Evolutionary conservation across 2,797 vertebrate genomes (phyloP).

Genomic region (Chaetodon trifasciatus): DNA sequence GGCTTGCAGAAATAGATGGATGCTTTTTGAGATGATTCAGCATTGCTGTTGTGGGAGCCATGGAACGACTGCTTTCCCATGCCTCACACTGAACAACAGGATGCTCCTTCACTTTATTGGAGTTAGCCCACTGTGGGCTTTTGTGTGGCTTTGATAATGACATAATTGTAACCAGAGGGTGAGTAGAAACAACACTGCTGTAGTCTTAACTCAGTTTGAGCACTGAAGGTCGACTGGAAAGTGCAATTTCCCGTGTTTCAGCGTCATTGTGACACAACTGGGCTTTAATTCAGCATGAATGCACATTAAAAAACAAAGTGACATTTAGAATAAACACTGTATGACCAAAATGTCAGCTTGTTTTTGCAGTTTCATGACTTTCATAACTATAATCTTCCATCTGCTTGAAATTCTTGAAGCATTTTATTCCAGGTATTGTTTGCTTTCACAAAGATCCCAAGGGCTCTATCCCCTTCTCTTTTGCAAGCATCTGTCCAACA

Average conservation of each 20-base stretch:
- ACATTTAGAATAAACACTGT: conserved; percentile 54
- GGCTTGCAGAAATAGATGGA: conserved; percentile 64
- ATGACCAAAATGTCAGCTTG: conserved; percentile 46
- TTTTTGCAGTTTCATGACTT: conserved; percentile 50
- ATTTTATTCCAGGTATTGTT: conserved; percentile 60
- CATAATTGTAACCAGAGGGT: conserved; percentile 49
- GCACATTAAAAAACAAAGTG: conserved; percentile 44
- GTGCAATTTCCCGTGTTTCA: conserved; percentile 11
- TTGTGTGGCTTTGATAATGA: conserved; percentile 59
- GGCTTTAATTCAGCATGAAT: conserved; percentile 19
- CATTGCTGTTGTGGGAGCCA: conserved; percentile 59
- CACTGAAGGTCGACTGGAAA: conserved; percentile 35
- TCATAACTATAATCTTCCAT: conserved; percentile 51
- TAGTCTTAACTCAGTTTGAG: conserved; percentile 42
- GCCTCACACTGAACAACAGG: conserved; percentile 52
- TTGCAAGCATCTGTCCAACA: conserved; percentile 68
- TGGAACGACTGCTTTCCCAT: conserved; percentile 35
- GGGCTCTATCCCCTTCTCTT: conserved; percentile 48
- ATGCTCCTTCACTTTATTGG: conserved; percentile 59
- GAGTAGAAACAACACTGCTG: conserved; percentile 47
- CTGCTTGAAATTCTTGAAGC: conserved; percentile 62
- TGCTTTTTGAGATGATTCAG: conserved; percentile 71
- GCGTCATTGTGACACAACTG: conserved; percentile 35
- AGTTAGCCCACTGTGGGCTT: conserved; percentile 58
- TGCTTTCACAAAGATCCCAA: conserved; percentile 47